Evolutionary conservation across 2,797 vertebrate genomes (phyloP).

Genomic region (Myioborus melanocephalus): DNA sequence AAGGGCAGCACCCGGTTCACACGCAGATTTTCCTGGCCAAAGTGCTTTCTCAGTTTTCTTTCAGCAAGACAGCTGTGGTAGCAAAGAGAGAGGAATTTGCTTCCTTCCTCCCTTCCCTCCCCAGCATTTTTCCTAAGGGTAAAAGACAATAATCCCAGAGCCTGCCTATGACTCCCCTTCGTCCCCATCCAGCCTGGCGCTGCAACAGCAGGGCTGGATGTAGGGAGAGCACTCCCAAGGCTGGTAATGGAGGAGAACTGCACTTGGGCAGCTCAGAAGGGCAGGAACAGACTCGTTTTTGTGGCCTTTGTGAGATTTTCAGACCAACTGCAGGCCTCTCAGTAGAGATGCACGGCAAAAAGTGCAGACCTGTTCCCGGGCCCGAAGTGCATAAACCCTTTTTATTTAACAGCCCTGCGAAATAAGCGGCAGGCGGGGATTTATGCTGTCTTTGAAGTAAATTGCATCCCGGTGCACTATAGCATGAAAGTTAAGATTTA

Average conservation of each 20-base stretch:
- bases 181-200: rapidly evolving
- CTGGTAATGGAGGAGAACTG: not conserved
- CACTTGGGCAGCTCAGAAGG: conserved; percentile 6
- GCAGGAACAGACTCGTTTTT: conserved; percentile 3
- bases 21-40: rapidly evolving
- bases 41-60: not conserved
- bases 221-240: not conserved
- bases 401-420: conserved; percentile 72
- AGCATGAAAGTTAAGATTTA: conserved; percentile 79
- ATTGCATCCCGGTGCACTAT: conserved; percentile 74
- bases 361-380: not conserved
- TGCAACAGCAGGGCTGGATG: not conserved
- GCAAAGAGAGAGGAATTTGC: not conserved
- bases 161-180: not conserved
- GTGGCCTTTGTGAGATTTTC: conserved; percentile 27
- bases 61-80: not conserved
- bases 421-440: conserved; percentile 59
- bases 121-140: not conserved
- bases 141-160: not conserved
- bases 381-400: conserved; percentile 55
- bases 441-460: conserved; percentile 79
- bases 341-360: conserved; percentile 19
- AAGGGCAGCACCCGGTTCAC: not conserved
- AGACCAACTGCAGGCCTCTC: conserved; percentile 18
- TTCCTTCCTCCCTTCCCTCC: not conserved